phyloP scores from a whole-genome alignment of 1,140 invertebrate genomes.

The Bombus confusus region DNA sequence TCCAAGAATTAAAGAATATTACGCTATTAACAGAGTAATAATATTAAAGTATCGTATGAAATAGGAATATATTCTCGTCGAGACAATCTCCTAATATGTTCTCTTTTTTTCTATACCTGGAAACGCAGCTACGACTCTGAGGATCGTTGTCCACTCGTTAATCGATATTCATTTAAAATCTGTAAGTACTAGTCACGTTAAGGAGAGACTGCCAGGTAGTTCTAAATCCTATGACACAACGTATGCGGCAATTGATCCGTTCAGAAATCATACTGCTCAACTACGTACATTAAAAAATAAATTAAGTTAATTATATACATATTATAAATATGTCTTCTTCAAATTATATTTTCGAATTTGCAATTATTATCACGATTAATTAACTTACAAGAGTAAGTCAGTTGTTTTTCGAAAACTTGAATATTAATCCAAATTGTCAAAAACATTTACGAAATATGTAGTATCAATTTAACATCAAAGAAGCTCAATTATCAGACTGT shows the following conservation, averaged over 20 bases:
- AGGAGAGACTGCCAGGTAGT: conserved; percentile 5
- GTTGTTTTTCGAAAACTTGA: no score
- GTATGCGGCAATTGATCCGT: not conserved
- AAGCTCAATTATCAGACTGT: not conserved
- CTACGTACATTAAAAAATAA: no score
- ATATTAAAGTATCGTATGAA: not conserved
- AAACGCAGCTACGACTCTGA: conserved; percentile 23
- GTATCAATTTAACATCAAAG: no score
- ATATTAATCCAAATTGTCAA: no score
- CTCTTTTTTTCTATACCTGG: not conserved
- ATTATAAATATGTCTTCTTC: no score
- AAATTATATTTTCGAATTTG: no score
- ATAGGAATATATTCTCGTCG: not conserved
- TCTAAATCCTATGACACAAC: not conserved
- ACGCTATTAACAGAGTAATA: not conserved
- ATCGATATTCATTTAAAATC: conserved; percentile 22
- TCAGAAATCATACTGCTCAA: not conserved
- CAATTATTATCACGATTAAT: no score
- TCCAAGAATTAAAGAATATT: not conserved
- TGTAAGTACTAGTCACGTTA: not conserved
- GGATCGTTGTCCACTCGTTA: not conserved
- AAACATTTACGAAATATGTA: no score
- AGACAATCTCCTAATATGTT: not conserved
- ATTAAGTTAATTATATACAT: no score
- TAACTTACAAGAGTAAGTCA: no score